A percentile compares a stretch with the other conserved stretches of the same genome.
Evolutionary conservation across 1,140 invertebrate species (phyloP).

Genomic region (Drosophila sp.): DNA sequence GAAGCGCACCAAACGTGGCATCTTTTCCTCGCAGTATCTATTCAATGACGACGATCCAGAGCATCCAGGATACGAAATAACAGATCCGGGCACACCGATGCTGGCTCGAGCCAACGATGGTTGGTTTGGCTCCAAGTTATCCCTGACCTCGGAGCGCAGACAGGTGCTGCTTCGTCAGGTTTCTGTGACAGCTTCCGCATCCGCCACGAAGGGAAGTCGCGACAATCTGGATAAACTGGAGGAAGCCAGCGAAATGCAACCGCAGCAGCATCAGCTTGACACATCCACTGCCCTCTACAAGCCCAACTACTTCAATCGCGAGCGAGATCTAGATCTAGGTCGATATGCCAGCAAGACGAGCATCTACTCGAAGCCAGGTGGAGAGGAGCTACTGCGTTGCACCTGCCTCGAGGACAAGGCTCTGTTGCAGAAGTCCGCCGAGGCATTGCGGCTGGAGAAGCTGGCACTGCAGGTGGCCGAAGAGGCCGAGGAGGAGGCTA

Average conservation of each 20-base stretch:
- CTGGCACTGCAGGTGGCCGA: conserved; percentile 24
- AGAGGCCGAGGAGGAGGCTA: conserved; percentile 61
- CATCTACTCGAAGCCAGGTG: conserved; percentile 62
- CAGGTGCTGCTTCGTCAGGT: conserved; percentile 85
- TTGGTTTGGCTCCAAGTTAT: conserved; percentile 86
- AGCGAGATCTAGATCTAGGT: conserved; percentile 79
- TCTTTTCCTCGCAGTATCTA: conserved; percentile 88
- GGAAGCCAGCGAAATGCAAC: conserved; percentile 7
- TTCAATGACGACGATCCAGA: conserved; percentile 88
- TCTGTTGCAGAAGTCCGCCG: conserved; percentile 60
- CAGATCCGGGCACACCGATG: conserved; percentile 88
- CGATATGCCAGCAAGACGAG: conserved; percentile 70
- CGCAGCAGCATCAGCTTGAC: conserved; percentile 1
- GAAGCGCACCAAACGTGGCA: conserved; percentile 81
- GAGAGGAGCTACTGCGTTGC: conserved; percentile 58
- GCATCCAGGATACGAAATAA: conserved; percentile 88
- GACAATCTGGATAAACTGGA: conserved; percentile 62
- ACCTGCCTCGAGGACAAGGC: conserved; percentile 77
- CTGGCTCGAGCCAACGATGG: conserved; percentile 88
- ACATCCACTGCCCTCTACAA: conserved; percentile 32
- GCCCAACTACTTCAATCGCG: conserved; percentile 85
- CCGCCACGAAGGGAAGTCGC: conserved; percentile 43
- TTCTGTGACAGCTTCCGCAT: conserved; percentile 10
- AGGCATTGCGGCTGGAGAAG: conserved; percentile 47
- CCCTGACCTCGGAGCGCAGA: conserved; percentile 85